Evolutionary conservation across 2,797 vertebrate genomes (phyloP), one percentile per base, ranked within the genome.

Genomic region (Acridotheres tristis): DNA sequence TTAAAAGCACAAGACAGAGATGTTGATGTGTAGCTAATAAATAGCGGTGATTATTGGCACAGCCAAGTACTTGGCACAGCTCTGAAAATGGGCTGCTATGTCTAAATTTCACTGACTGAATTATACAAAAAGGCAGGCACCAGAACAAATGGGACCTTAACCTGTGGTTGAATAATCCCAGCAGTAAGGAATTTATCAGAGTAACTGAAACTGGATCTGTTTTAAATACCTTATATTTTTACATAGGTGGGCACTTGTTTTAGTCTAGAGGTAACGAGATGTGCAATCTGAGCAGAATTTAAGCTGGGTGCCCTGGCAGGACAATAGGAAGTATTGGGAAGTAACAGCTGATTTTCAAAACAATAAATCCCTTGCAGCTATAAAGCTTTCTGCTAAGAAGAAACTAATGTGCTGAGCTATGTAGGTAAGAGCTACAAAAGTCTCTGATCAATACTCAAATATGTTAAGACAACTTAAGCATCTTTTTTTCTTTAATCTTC

Each of bases 311-410:
- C 53, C 47, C 75, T 92, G 94, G 82, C 80, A 94, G 92, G 73
- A 84, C 36, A 92, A 54, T 10, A 50, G 65, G 55, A 93, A 61
- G 34, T 45, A 88, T 18, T 82, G 89, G 91, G 50, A 97, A 96
- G 84, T 90, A 96, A 74, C 66, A 91, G 80, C 81, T 96, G 94
- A 96, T 97, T 97, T 97, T 94, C 62, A 88, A 84, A 95, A 84
- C 21, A 43, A 73, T 72, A 90, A 96, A 88, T 86, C 80, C 84
- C 72, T 95, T 72, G 73, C 65, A 96, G 81, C 72, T 90, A 83
- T 74, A 48, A 90, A 95, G 66, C 50, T 43, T 83, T 61, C 54
- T 85, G 62, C 88, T 88, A 34, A 93, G 88, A 81, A 94, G 80
- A 95, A 93, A 71, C 21, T 47, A 74, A 91, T 66, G n/a, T 90